Percentiles rank a stretch among this genome's conserved stretches.
Conservation (phyloP, 2,888 invertebrate genomes). For the Drosophila neotestacea region DNA sequence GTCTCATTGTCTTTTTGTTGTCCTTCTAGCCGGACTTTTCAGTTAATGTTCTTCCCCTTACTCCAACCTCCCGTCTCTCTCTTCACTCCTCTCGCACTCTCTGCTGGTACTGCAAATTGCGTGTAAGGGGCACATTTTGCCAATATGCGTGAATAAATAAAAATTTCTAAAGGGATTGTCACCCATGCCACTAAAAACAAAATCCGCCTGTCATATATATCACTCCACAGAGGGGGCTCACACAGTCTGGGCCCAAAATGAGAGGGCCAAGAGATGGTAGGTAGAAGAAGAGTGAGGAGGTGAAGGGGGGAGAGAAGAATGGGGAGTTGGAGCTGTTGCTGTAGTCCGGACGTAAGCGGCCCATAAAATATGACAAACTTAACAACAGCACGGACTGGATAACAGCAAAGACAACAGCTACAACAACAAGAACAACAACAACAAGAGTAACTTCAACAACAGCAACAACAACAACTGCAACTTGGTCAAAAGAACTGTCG, state of each 20-base stretch:
- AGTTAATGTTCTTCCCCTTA: constrained; percentile 14
- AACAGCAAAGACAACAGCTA: constrained; percentile 57
- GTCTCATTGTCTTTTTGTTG: constrained; percentile 26
- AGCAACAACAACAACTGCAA: constrained; percentile 27
- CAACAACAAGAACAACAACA: constrained; percentile 28
- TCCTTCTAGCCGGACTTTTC: constrained; percentile 15
- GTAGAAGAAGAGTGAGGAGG: too few species aligned
- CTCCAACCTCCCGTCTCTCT: too few species aligned
- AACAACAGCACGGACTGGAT: constrained; percentile 69
- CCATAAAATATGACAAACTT: constrained; percentile 77
- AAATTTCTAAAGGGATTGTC: constrained; percentile 76
- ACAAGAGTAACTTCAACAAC: constrained; percentile 18
- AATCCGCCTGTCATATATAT: constrained; percentile 77
- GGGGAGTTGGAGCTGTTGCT: constrained; percentile 19
- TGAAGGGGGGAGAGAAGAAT: not conserved
- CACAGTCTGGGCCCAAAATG: constrained; percentile 18
- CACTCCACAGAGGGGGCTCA: constrained; percentile 61
- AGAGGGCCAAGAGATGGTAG: not conserved
- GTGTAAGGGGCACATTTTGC: constrained; percentile 75
- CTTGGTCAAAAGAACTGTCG: constrained; percentile 50
- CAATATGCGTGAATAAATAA: constrained; percentile 77
- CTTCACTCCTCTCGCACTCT: constrained; percentile 6
- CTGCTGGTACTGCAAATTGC: constrained; percentile 48
- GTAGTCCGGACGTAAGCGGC: constrained; percentile 66
- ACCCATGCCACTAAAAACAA: constrained; percentile 79